Evolutionary conservation across 2,888 invertebrate genomes (phyloP).

Genomic region (Netelia inedita): DNA sequence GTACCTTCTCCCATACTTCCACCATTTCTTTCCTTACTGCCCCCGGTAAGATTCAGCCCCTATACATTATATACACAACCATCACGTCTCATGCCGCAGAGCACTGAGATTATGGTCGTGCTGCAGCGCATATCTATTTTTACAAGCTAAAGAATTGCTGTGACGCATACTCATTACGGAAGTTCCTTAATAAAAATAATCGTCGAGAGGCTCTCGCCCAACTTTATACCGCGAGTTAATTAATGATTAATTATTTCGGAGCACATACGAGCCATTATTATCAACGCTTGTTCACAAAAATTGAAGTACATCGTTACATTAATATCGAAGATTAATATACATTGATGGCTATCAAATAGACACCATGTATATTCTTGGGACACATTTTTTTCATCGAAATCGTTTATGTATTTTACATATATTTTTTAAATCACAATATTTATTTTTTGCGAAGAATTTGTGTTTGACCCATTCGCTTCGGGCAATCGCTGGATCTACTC

Average conservation of each 20-base stretch:
- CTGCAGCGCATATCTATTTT: background rate
- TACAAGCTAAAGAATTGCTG: slow-evolving; percentile 1
- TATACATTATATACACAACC: slow-evolving; percentile 11
- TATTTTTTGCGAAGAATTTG: no score
- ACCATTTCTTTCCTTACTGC: slow-evolving; percentile 39
- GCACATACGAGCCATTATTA: no score
- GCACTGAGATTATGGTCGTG: slow-evolving; percentile 36
- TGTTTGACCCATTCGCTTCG: background rate
- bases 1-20: slow-evolving; percentile 49
- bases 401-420: no score
- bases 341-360: no score
- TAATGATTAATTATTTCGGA: no score
- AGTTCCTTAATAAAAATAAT: slow-evolving; percentile 7
- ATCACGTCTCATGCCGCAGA: slow-evolving; percentile 27
- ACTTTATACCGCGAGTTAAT: no score
- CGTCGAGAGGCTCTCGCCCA: background rate
- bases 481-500: slow-evolving; percentile 50
- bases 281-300: background rate
- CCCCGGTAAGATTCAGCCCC: slow-evolving; percentile 52
- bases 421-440: no score
- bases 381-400: no score
- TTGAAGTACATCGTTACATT: background rate
- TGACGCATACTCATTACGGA: slow-evolving; percentile 21
- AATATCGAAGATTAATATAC: no score
- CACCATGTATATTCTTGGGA: no score